Percentiles rank a stretch among this genome's conserved stretches.
These are phyloP conservation scores for Fulica atra DNA, from an alignment of 2,113 vertebrate genomes.

Conservation along the genomic window DNA sequence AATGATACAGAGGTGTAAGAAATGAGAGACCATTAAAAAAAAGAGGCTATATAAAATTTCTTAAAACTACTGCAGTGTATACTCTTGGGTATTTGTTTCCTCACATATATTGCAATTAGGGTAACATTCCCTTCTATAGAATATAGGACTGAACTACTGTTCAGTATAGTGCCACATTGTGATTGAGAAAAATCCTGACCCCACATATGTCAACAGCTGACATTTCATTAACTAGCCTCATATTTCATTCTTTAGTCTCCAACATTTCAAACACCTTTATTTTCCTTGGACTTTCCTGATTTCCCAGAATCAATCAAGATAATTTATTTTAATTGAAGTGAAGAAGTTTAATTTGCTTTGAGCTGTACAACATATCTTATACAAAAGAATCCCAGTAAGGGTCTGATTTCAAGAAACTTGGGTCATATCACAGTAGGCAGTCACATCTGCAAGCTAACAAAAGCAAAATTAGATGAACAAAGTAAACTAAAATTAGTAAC, in stretches of 20 bases:
- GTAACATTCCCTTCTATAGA: neutral
- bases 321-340: neutral
- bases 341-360: neutral
- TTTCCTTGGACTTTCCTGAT: neutral
- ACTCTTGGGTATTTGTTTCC: neutral
- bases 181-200: neutral
- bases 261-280: neutral
- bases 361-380: neutral
- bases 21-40: neutral
- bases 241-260: neutral
- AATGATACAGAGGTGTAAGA: neutral
- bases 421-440: neutral
- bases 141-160: neutral
- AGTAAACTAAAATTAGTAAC: conserved; percentile 43
- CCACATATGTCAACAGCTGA: neutral
- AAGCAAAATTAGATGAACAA: neutral
- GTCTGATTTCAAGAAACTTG: neutral
- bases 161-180: neutral
- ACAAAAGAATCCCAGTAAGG: neutral
- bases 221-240: neutral
- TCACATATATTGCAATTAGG: neutral
- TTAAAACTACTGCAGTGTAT: neutral
- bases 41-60: neutral
- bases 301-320: neutral
- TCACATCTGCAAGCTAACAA: neutral